A percentile compares a stretch with the other conserved stretches of the same genome.
These are phyloP conservation scores for Tauraco hartlaubi DNA, from an alignment of 2,797 vertebrate genomes.

Conservation along the genomic window DNA sequence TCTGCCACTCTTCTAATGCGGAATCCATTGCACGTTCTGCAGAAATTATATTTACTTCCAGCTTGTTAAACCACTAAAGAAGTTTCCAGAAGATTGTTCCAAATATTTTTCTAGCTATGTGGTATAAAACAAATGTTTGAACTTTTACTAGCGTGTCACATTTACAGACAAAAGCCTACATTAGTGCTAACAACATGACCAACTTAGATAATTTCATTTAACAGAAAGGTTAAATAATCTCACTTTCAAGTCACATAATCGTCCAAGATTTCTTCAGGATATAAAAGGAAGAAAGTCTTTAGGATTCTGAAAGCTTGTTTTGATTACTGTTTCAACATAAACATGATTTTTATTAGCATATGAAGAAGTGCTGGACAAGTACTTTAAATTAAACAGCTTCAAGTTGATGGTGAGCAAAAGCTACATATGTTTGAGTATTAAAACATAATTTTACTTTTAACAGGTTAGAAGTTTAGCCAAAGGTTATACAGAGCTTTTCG, in stretches of 20 bases:
- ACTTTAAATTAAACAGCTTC: neutral
- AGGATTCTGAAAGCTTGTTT: neutral
- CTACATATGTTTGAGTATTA: neutral
- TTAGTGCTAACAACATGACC: neutral
- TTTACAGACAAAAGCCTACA: neutral
- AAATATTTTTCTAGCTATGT: neutral
- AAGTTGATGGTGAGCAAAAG: neutral
- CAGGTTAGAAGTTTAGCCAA: neutral
- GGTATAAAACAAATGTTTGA: neutral
- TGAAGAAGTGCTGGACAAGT: neutral
- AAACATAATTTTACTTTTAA: neutral
- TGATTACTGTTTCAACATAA: neutral
- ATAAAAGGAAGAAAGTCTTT: neutral
- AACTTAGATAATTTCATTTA: neutral
- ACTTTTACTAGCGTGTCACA: neutral
- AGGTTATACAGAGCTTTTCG: neutral
- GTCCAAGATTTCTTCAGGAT: neutral
- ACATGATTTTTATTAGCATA: neutral
- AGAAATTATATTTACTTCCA: neutral
- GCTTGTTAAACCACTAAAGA: neutral
- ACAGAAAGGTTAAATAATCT: neutral
- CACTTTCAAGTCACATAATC: accelerated
- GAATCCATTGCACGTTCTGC: neutral
- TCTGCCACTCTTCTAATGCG: neutral
- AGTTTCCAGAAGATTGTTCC: neutral